Evolutionary conservation across 2,797 vertebrate species (phyloP).

Genomic region (Paguma larvata): DNA sequence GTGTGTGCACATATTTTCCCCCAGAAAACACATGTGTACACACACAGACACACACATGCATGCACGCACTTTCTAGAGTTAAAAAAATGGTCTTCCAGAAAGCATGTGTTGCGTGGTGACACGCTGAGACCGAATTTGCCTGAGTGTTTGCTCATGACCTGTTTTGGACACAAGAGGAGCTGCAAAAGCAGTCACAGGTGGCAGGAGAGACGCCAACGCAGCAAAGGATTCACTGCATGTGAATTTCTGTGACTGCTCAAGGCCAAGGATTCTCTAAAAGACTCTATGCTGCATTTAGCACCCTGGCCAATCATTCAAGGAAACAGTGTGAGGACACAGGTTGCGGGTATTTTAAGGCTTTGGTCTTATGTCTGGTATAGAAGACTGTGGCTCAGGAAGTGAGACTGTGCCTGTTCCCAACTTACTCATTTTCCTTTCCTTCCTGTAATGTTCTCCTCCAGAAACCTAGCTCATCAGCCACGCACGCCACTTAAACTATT

Average conservation of each 20-base stretch:
- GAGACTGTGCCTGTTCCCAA: neutral
- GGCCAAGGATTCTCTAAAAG: neutral
- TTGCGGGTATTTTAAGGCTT: neutral
- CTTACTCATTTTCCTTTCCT: neutral
- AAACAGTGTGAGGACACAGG: neutral
- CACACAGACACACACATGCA: neutral
- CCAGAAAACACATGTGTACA: neutral
- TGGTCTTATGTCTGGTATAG: neutral
- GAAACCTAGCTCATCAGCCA: neutral
- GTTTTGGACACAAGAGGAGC: neutral
- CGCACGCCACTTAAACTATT: neutral
- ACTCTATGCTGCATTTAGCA: neutral
- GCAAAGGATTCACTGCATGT: rapidly evolving
- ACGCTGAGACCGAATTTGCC: neutral
- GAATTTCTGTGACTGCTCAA: neutral
- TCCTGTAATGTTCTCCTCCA: neutral
- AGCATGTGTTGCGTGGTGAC: neutral
- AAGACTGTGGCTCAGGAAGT: neutral
- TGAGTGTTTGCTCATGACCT: neutral
- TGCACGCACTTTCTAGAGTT: neutral
- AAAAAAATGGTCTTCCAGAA: neutral
- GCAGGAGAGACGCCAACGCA: neutral
- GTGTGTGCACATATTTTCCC: neutral
- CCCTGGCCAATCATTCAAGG: neutral
- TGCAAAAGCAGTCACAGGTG: neutral